These are phyloP conservation scores for Phyllotreta cruciferae DNA, from an alignment of 2,888 invertebrate genomes.

Conservation along the genomic window DNA sequence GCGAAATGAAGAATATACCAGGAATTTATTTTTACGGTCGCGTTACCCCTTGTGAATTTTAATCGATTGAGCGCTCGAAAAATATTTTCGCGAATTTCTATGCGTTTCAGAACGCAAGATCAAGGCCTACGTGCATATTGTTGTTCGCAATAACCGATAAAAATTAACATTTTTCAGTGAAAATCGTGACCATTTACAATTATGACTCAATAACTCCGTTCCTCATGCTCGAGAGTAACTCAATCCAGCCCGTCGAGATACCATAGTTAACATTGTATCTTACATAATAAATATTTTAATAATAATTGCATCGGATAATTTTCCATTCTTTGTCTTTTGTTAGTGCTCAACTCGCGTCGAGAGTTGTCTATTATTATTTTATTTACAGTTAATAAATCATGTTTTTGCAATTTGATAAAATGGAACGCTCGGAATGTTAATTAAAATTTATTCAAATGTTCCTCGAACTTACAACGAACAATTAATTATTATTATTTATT, in stretches of 20 bases:
- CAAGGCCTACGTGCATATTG: conserved; percentile 6
- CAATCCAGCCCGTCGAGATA: conserved; percentile 8
- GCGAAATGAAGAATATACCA: no score
- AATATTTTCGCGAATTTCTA: no score
- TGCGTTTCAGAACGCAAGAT: conserved; percentile 6
- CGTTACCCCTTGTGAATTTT: no score
- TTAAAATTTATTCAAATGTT: no score
- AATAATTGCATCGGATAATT: conserved; percentile 7
- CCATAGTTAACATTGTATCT: not conserved
- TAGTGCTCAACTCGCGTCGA: not conserved
- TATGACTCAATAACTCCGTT: conserved; percentile 8
- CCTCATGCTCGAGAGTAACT: conserved; percentile 2
- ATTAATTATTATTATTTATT: no score
- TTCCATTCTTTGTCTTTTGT: conserved; percentile 9
- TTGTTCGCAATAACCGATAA: not conserved
- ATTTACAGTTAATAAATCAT: conserved; percentile 22
- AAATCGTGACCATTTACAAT: conserved; percentile 7
- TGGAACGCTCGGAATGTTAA: conserved; percentile 2
- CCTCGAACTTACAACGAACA: no score
- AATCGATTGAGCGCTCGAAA: no score
- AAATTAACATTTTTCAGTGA: not conserved
- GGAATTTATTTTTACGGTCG: no score
- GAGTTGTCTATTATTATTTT: conserved; percentile 7
- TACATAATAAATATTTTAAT: conserved; percentile 13
- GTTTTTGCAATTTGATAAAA: conserved; percentile 7